Base-by-base conservation (phyloP, 1,140 invertebrate species). In the Bombus balteatus region DNA sequence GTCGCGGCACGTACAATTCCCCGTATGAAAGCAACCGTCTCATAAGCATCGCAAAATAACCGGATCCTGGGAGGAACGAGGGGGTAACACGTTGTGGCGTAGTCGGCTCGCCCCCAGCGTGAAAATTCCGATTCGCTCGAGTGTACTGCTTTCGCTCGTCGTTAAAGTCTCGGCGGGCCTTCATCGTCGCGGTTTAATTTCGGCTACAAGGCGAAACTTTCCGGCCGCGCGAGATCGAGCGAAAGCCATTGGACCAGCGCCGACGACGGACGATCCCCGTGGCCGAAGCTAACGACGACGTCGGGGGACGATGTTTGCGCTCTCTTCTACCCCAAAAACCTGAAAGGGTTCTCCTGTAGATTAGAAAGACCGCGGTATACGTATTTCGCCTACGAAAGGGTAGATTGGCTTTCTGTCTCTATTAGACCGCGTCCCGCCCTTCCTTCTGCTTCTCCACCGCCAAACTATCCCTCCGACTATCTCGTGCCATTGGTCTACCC, bases 311-410 rank as follows among this genome's bases (percentile, higher is more conserved):
- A 88, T 94, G 92, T 93, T 93, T 93, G 91, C 90, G 79, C 88
- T 90, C 86, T 88, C 65, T 88, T 90, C 90, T 87, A 83, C 87
- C 91, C 89, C 91, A 91, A 94, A 88, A 94, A 92, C 88, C 90
- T 94, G 92, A 93, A 94, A 94, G 91, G 92, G 91, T 93, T 93
- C 90, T 85, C 78, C 91, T 92, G 93, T 92, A 91, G 90, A 92
- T 92, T 92, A 93, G 89, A 92, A 86, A 85, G 89, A 84, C 88
- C 84, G 88, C 83, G 88, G 86, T 92, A 89, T 75, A 87, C 81
- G 76, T 87, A 81, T 84, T 86, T 88, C 68, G 82, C 15, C 43
- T 43, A 41, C 43, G 68, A 65, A 53, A 82, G 83, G 80, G 88
- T 83, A 91, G 87, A 91, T 92, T 88, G 88, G 83, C 87, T 92